Base-by-base conservation (phyloP, 2,888 invertebrate genomes). In the Drosophila neonasuta region DNA sequence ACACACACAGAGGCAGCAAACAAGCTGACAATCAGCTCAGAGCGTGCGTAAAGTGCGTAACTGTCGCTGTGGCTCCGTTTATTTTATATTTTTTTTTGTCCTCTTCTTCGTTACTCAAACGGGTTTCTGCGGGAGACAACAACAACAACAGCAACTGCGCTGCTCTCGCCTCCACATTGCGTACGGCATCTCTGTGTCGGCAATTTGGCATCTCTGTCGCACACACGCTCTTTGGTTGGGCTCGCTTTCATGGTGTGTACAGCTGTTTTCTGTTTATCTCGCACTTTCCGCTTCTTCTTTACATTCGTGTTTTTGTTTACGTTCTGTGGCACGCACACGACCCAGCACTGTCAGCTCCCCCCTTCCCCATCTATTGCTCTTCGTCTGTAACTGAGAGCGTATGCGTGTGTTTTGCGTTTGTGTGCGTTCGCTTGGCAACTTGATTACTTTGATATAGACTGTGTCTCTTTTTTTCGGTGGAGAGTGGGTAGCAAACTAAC, bases 221-320 rank as follows among this genome's bases (percentile, higher is more conserved):
- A 50, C 71, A 45, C 58, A 17, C 29, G n/a, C 9, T 13, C 39
- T n/a, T 9, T 13, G 13, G 8, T 41, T 8, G 24, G 20, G 52
- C 11, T 34, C 4, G 51, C 39, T 29, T 41, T 52, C 54, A 57
- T 75, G 86, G 86, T 84, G 87, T 84, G 80, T 84, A 84, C 84
- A 84, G 84, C 84, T 84, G 84, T 87, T 84, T 84, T 84, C 87
- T 87, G 83, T 83, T 83, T 83, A 83, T 87, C 76, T 83, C 83
- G 80, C 87, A 82, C 87, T 81, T 85, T 85, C 82, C 86, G 82
- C 86, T 74, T 83, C 76, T 85, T 83, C 87, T 79, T 77, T 49
- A 60, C 86, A 76, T 87, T 85, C 83, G 87, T 87, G 74, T 85
- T 87, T 83, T 83, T 83, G 83, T 83, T 83, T 83, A 83, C 83